Base-by-base conservation (phyloP, 1,140 invertebrate genomes). In the Papilio dardanus region DNA sequence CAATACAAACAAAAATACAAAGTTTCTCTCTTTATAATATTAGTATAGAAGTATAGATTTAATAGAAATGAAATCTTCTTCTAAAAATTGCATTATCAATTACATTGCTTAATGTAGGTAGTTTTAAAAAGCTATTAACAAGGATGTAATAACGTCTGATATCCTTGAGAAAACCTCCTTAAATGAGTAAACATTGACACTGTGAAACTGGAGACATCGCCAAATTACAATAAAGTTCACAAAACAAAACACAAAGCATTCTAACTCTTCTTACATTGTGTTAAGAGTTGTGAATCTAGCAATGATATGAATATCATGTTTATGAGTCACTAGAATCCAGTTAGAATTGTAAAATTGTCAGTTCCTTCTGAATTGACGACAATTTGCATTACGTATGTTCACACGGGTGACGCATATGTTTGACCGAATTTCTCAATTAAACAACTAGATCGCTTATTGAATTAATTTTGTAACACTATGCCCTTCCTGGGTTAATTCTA, bases 281-380 rank as follows among this genome's bases (percentile, higher is more conserved):
- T 3, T 58, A 58, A 58, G 54, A 28, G 21, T 28, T 24, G 30
- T 10, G 2, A 24, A 1, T 58, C 4, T 12, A 12, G 12, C 24
- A 28, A 58, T 28, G 8, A 0, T 4, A 30, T 8, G 8, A 21
- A 58, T n/a, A 10, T 19, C n/a, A 14, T 4, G 24, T 1, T 14
- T 21, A 42, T 73, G 71, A 73, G 30, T 73, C 71, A 73, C 46
- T 19, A 30, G 71, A 30, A 54, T 58, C 14, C 42, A 73, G 71
- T 73, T 73, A 46, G 30, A 73, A 73, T 73, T 73, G 71, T 73
- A 73, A 73, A 73, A 73, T 73, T 73, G 71, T 73, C 28, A 73
- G 71, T 73, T 73, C 71, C 71, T 73, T 54, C 33, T 21, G 71
- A 73, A 73, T 73, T 73, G 71, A 54, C 30, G 71, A 2, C 30